phyloP scores from a whole-genome alignment of 2,113 vertebrate species.

The Mellivora capensis region DNA sequence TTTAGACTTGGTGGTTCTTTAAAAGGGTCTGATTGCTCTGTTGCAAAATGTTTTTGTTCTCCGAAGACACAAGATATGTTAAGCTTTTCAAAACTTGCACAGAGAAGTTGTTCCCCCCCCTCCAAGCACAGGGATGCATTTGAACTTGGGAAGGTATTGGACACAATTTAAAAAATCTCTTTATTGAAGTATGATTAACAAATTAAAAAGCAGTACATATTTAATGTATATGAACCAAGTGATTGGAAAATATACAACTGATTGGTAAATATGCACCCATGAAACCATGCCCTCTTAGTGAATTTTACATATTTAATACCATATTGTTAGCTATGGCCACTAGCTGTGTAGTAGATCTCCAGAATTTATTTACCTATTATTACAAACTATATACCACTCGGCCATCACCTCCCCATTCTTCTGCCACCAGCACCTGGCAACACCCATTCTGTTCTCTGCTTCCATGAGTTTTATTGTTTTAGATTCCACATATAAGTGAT shows the following conservation, averaged over 20 bases:
- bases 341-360: not conserved
- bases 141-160: not conserved
- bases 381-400: not conserved
- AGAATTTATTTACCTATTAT: not conserved
- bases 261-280: not conserved
- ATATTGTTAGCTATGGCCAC: not conserved
- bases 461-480: not conserved
- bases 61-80: not conserved
- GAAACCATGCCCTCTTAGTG: not conserved
- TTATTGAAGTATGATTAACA: not conserved
- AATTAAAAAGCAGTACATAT: not conserved
- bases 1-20: not conserved
- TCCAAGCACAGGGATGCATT: not conserved
- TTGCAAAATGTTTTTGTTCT: constrained; percentile 7
- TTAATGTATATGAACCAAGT: not conserved
- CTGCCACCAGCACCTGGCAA: not conserved
- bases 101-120: not conserved
- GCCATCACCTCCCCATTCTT: not conserved
- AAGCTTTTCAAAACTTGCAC: not conserved
- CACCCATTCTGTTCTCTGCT: not conserved
- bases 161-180: not conserved
- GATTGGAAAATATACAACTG: not conserved
- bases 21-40: not conserved
- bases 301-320: not conserved
- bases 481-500: not conserved